Percentiles rank a stretch among this genome's conserved stretches.
Evolutionary conservation across 2,113 vertebrate species (phyloP).

Genomic region (Corythornis vintsioides): DNA sequence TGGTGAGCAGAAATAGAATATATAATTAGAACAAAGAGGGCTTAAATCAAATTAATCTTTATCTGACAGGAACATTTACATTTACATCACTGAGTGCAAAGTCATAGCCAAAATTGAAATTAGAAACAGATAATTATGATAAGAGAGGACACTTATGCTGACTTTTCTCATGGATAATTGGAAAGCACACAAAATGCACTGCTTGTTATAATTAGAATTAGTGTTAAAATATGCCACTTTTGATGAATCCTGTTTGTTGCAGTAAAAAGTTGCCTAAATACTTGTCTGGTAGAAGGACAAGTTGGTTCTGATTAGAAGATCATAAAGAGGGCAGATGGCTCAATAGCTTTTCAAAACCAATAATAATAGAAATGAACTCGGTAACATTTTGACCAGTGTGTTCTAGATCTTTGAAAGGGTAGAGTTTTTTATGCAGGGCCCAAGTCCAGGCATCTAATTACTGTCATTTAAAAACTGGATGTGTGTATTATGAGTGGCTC

Average conservation of each 20-base stretch:
- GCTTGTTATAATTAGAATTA: constrained; percentile 82
- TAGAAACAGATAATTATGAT: constrained; percentile 89
- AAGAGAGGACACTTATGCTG: constrained; percentile 80
- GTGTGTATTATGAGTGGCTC: not conserved
- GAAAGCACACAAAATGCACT: constrained; percentile 79
- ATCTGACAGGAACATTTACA: constrained; percentile 87
- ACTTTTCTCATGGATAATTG: constrained; percentile 80
- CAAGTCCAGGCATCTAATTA: not conserved
- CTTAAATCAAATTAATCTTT: constrained; percentile 89
- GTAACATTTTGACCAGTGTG: not conserved
- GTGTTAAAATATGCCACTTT: constrained; percentile 71
- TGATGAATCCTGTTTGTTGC: constrained; percentile 68
- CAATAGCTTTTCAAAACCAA: constrained; percentile 33
- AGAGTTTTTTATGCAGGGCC: not conserved
- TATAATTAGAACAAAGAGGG: constrained; percentile 85
- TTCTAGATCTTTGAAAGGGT: not conserved
- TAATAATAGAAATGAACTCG: not conserved
- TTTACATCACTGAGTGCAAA: constrained; percentile 84
- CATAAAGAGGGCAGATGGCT: constrained; percentile 35
- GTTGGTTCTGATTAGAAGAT: constrained; percentile 63
- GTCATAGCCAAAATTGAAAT: constrained; percentile 86
- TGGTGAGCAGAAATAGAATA: constrained; percentile 83
- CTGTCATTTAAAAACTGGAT: not conserved
- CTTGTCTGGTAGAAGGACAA: constrained; percentile 60
- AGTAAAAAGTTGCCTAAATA: constrained; percentile 67